Evolutionary conservation across 2,797 vertebrate species (phyloP).

Genomic region (Coccyzus lansbergi): DNA sequence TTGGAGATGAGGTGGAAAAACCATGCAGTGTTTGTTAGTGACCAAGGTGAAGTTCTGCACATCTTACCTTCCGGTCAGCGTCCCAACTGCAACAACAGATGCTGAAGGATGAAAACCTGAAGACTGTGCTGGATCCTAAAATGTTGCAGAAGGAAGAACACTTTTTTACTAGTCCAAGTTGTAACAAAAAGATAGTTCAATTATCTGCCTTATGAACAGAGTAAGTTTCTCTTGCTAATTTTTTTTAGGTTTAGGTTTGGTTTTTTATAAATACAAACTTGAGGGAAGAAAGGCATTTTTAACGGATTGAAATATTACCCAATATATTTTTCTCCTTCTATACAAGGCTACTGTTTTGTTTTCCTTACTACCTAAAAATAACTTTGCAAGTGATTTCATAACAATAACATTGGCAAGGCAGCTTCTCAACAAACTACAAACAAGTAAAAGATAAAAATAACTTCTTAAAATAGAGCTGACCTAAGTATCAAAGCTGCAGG

Average conservation of each 20-base stretch:
- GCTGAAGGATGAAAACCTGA: conserved; percentile 95
- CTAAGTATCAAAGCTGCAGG: conserved; percentile 6
- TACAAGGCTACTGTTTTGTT: not conserved
- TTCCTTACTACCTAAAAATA: conserved; percentile 10
- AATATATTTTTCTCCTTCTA: not conserved
- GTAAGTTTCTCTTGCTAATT: not conserved
- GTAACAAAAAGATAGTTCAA: not conserved
- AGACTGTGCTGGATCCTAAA: conserved; percentile 93
- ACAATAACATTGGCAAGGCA: not conserved
- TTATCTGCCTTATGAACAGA: not conserved
- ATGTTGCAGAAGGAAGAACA: conserved; percentile 63
- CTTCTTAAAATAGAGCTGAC: not conserved
- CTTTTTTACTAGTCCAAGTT: not conserved
- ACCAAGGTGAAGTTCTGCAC: not conserved
- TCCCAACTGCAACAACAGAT: conserved; percentile 93
- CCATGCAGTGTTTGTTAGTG: not conserved
- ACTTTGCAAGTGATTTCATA: not conserved
- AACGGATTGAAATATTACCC: not conserved
- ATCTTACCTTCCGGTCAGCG: conserved; percentile 92
- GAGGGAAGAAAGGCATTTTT: not conserved
- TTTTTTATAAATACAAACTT: not conserved
- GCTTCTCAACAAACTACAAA: conserved; percentile 2
- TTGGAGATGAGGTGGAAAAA: not conserved
- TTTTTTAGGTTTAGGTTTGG: not conserved
- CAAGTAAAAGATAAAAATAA: conserved; percentile 17